Evolutionary conservation across 2,888 invertebrate genomes (phyloP).

Genomic region (Gortyna flavago): DNA sequence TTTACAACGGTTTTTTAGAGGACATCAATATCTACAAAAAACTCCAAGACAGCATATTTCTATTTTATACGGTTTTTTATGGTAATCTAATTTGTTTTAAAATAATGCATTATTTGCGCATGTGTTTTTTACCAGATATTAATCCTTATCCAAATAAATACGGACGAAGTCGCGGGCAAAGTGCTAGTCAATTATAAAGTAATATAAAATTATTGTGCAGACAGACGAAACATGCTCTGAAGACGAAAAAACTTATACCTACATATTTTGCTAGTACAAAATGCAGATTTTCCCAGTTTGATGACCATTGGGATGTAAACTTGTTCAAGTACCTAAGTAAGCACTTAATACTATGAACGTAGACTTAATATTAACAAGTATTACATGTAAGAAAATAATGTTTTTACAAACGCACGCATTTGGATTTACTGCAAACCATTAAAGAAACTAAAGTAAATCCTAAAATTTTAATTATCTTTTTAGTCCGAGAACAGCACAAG

Average conservation of each 20-base stretch:
- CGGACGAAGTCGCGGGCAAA: too few relatives aligned
- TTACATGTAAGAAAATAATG: background rate
- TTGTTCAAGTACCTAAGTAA: background rate
- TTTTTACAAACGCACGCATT: background rate
- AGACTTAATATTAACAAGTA: background rate
- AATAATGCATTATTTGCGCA: too few relatives aligned
- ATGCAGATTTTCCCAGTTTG: too few relatives aligned
- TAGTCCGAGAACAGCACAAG: background rate
- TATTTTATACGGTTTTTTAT: too few relatives aligned
- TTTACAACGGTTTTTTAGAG: too few relatives aligned
- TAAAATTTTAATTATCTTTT: slow-evolving; percentile 43
- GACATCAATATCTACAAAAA: too few relatives aligned
- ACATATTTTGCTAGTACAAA: background rate
- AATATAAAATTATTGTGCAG: background rate
- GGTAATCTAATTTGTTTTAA: too few relatives aligned
- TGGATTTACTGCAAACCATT: slow-evolving; percentile 15
- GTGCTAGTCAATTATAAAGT: background rate
- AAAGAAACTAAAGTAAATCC: background rate
- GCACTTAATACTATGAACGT: background rate
- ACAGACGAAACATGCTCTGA: background rate
- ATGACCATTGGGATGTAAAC: background rate
- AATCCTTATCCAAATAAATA: too few relatives aligned
- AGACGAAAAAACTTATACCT: background rate
- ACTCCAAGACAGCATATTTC: too few relatives aligned
- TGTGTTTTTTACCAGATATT: too few relatives aligned